Percentiles rank a stretch among this genome's conserved stretches.
Conservation (phyloP, 2,888 invertebrate species). For the Agelastica alni region DNA sequence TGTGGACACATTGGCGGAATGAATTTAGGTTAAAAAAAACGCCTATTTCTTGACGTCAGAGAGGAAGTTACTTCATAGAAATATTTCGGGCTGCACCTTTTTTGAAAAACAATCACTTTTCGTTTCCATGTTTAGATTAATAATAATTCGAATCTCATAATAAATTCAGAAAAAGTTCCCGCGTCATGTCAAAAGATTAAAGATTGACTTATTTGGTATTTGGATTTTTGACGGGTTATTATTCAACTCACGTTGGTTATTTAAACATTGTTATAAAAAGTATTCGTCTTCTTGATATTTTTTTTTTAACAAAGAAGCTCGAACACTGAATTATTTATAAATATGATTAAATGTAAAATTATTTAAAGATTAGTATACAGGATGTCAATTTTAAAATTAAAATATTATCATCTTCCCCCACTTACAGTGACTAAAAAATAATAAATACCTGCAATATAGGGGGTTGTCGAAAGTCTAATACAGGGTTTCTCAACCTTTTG, state of each 20-base stretch:
- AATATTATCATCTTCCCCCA: background rate
- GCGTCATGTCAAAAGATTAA: constrained; percentile 26
- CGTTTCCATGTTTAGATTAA: constrained; percentile 46
- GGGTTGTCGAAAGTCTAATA: too few species aligned
- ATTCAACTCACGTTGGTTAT: constrained; percentile 29
- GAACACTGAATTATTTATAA: background rate
- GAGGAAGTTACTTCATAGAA: too few species aligned
- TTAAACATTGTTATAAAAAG: constrained; percentile 7
- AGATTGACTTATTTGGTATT: constrained; percentile 32
- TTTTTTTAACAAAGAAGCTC: constrained; percentile 6
- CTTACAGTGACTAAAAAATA: too few species aligned
- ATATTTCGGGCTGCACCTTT: constrained; percentile 47
- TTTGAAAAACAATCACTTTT: constrained; percentile 43
- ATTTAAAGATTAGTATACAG: background rate
- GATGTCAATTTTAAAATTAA: background rate
- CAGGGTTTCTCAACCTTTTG: too few species aligned
- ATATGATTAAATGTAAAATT: background rate
- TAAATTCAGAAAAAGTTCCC: constrained; percentile 37
- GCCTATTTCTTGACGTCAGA: too few species aligned
- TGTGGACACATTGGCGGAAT: too few species aligned
- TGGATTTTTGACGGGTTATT: constrained; percentile 29
- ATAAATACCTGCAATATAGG: too few species aligned
- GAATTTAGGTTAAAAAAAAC: too few species aligned
- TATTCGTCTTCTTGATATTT: background rate
- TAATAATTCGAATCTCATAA: constrained; percentile 39